phyloP scores from a whole-genome alignment of 2,113 vertebrate species.

The Sinosuthora webbiana region DNA sequence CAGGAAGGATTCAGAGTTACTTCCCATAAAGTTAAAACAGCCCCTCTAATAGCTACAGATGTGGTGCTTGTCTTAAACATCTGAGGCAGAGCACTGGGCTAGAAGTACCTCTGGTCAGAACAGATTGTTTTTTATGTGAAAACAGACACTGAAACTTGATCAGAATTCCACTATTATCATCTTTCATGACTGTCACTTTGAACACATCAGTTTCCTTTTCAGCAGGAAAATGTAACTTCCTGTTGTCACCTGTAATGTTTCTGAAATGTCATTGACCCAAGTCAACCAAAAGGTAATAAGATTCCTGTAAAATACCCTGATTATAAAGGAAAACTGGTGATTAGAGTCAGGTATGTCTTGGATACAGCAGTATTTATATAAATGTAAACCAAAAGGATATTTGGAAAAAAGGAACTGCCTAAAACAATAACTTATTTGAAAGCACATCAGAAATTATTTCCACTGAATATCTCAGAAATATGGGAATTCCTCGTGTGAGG shows the following conservation, averaged over 20 bases:
- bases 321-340: background rate
- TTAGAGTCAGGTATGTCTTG: background rate
- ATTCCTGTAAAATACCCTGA: background rate
- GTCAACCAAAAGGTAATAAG: background rate
- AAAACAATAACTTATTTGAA: background rate
- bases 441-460: background rate
- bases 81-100: background rate
- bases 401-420: background rate
- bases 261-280: background rate
- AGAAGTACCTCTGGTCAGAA: background rate
- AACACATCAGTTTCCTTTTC: background rate
- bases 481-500: background rate
- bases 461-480: background rate
- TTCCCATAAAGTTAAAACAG: background rate
- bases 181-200: background rate
- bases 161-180: background rate
- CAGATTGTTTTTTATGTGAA: background rate
- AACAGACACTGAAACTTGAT: background rate
- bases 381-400: background rate
- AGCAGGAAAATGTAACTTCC: slow-evolving; percentile 30
- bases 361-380: background rate
- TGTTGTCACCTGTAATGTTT: background rate
- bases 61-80: background rate
- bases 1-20: background rate
- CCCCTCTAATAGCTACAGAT: background rate